These are phyloP conservation scores for Botrylloides violaceus DNA, from an alignment of 23 tunicate genomes.

Conservation along the genomic window DNA sequence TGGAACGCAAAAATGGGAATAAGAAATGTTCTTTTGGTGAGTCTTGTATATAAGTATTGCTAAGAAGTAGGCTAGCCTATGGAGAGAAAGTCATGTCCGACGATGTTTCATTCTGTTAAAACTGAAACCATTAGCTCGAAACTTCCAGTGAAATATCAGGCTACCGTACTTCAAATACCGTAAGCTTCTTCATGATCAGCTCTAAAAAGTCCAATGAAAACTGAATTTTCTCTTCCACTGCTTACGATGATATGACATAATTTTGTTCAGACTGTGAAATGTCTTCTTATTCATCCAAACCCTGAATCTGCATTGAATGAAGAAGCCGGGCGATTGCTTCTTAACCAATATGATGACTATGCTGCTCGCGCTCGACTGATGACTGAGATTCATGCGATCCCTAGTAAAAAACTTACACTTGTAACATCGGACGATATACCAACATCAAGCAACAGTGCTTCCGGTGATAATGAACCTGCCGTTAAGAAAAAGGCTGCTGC, in stretches of 20 bases:
- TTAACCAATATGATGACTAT: conserved; percentile 68
- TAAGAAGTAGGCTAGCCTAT: no score
- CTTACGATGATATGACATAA: no score
- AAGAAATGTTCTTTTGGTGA: conserved; percentile 75
- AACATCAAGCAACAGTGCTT: conserved; percentile 44
- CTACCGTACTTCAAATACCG: no score
- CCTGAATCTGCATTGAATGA: conserved; percentile 97
- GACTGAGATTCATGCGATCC: conserved; percentile 91
- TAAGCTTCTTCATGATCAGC: no score
- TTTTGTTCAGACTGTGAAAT: conserved; percentile 70
- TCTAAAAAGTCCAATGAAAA: no score
- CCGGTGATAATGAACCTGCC: conserved; percentile 47
- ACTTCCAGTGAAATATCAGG: no score
- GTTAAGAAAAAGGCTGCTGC: conserved; percentile 70
- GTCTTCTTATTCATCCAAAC: conserved; percentile 86
- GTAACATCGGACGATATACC: conserved; percentile 47
- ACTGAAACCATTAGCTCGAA: no score
- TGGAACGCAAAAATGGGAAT: conserved; percentile 97
- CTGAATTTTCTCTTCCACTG: no score
- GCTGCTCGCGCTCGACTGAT: conserved; percentile 76
- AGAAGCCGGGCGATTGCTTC: conserved; percentile 83
- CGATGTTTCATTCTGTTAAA: no score
- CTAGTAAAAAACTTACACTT: not conserved
- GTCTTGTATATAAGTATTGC: no score
- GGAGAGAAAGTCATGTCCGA: no score